Conservation (phyloP, 2,888 invertebrate species). For the Trachelus iudaicus region DNA sequence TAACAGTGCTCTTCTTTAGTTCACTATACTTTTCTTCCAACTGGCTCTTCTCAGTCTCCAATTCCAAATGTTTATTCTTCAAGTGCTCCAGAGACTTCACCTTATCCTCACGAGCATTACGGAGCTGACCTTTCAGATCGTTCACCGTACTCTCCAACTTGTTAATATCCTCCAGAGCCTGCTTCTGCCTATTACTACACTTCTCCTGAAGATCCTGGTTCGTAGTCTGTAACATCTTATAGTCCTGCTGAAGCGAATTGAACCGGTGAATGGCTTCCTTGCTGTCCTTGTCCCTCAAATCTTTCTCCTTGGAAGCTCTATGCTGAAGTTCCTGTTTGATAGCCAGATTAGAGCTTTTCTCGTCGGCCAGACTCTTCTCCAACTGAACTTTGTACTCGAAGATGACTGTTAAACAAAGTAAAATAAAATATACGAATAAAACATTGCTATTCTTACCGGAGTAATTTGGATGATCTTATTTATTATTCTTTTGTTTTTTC, state of each 20-base stretch:
- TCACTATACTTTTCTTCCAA: conserved; percentile 52
- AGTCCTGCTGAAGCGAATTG: conserved; percentile 57
- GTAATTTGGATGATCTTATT: not conserved
- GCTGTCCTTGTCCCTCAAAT: conserved; percentile 55
- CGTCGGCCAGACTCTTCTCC: conserved; percentile 59
- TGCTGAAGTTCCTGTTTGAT: conserved; percentile 59
- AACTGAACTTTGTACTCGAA: conserved; percentile 60
- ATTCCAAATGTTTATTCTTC: conserved; percentile 51
- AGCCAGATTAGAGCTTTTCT: conserved; percentile 58
- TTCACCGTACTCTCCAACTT: conserved; percentile 45
- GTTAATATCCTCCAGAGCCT: conserved; percentile 45
- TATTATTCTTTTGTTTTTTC: not conserved
- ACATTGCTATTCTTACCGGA: not conserved
- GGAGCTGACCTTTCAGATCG: conserved; percentile 47
- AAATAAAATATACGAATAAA: not conserved
- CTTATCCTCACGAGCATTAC: conserved; percentile 46
- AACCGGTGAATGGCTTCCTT: conserved; percentile 55
- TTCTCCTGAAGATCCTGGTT: conserved; percentile 57
- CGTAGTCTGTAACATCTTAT: conserved; percentile 54
- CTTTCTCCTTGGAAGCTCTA: conserved; percentile 55
- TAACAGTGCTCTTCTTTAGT: conserved; percentile 38
- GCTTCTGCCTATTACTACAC: conserved; percentile 49
- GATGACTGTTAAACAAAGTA: conserved; percentile 47
- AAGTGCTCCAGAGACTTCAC: conserved; percentile 49
- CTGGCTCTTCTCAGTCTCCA: conserved; percentile 47